Evolutionary conservation across 2,797 vertebrate species (phyloP).

Genomic region (Catamblyrhynchus diadema): DNA sequence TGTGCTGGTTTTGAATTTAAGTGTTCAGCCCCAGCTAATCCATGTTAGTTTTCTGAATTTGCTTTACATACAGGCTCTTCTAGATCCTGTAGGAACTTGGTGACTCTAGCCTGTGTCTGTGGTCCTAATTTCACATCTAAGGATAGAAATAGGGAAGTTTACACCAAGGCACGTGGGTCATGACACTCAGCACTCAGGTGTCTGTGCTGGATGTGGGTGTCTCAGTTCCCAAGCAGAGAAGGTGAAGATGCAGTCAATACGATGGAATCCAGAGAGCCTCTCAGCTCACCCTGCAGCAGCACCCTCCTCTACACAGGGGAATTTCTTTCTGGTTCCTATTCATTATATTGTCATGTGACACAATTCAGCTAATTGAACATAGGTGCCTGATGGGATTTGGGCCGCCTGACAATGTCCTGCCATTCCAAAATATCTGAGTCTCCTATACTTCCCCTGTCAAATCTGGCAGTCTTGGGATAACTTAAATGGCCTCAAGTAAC

Average conservation of each 20-base stretch:
- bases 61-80: background rate
- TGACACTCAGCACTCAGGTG: background rate
- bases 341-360: background rate
- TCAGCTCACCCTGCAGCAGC: background rate
- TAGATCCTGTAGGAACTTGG: background rate
- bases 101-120: background rate
- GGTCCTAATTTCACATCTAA: background rate
- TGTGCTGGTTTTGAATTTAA: background rate
- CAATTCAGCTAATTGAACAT: background rate
- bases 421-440: background rate
- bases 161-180: background rate
- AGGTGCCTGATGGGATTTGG: background rate
- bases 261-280: background rate
- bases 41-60: background rate
- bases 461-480: background rate
- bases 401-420: background rate
- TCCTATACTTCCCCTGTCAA: background rate
- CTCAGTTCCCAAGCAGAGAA: background rate
- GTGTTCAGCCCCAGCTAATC: background rate
- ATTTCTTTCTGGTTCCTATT: background rate
- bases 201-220: background rate
- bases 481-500: background rate
- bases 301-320: background rate
- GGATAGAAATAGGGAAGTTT: background rate
- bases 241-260: background rate